Evolutionary conservation across 2,888 invertebrate species (phyloP), one percentile per base, ranked within the genome.

Genomic region (Allacma fusca): DNA sequence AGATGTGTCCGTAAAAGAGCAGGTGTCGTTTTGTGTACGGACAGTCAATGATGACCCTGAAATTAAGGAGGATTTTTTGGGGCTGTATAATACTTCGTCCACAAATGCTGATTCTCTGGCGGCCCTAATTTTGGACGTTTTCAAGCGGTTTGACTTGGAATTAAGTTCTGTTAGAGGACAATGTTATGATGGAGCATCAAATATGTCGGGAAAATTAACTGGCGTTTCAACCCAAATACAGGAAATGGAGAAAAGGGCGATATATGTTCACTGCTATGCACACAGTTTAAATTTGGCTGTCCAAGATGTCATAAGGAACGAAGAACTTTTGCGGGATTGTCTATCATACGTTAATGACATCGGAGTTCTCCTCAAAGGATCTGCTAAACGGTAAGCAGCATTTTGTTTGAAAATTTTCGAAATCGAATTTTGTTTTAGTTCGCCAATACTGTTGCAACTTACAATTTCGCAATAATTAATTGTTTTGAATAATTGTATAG

Each of bases 241-340:
- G 0, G 67, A 65, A 57, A 34, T 72, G 9, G 26, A 65, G 21
- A 40, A 40, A 5, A 16, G 40, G 19, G 72, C 77, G 0, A 23
- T 67, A 1, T 77, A 67, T 21, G 68, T 77, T 13, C 76, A 76
- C 29, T 76, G 76, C 57, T 72, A 72, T 7, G 72, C 71, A 23
- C 77, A 77, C 57, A 72, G 77, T 67, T 26, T 77, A 29, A 77
- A 77, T 34, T 69, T 77, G 16, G 77, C 72, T 1, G 50, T 77
- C 4, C 77, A 72, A 43, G 77, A 77, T 28, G 13, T 50, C 13
- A 57, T 57, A 5, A 26, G 26, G 24, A 1, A 21, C 5, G 21
- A 72, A 19, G 29, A 40, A n/a, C 21, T 40, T 9, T 16, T 71
- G 23, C 12, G 23, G 24, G 44, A 71, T 16, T 19, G 4, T 19